These are phyloP conservation scores for Cryptocheilus praepositus DNA, from an alignment of 2,888 invertebrate genomes.

Conservation along the genomic window DNA sequence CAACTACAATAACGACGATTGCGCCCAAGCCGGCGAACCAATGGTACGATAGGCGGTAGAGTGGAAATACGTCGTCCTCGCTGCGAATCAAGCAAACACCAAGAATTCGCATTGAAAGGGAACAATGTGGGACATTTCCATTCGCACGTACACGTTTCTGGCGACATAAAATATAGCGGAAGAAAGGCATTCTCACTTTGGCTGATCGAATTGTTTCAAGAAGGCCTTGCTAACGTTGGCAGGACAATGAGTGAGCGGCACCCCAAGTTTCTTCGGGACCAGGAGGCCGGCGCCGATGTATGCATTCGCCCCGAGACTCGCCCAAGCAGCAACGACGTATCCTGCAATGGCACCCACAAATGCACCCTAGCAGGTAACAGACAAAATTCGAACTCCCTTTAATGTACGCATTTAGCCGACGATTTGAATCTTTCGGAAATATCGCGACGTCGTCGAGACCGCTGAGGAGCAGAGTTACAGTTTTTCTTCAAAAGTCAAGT, in stretches of 20 bases:
- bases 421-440: slow-evolving; percentile 4
- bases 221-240: slow-evolving; percentile 67
- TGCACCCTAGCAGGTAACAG: slow-evolving; percentile 65
- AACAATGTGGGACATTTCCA: not conserved
- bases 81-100: slow-evolving; percentile 38
- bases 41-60: slow-evolving; percentile 87
- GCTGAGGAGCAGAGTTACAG: no score
- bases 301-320: slow-evolving; percentile 82
- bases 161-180: not conserved
- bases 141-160: not conserved
- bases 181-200: slow-evolving; percentile 36
- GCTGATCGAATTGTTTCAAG: slow-evolving; percentile 56
- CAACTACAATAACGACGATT: slow-evolving; percentile 81
- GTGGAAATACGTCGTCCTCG: slow-evolving; percentile 79
- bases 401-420: not conserved
- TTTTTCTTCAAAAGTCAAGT: no score
- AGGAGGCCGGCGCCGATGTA: slow-evolving; percentile 79
- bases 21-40: slow-evolving; percentile 88
- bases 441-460: no score
- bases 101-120: not conserved
- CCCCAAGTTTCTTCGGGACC: slow-evolving; percentile 78
- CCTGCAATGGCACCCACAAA: slow-evolving; percentile 79
- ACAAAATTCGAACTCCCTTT: slow-evolving; percentile 16
- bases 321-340: slow-evolving; percentile 79
- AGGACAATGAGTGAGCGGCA: slow-evolving; percentile 75